These are phyloP conservation scores for Atherinosoma microstoma DNA, from an alignment of 2,797 vertebrate species.

Conservation along the genomic window DNA sequence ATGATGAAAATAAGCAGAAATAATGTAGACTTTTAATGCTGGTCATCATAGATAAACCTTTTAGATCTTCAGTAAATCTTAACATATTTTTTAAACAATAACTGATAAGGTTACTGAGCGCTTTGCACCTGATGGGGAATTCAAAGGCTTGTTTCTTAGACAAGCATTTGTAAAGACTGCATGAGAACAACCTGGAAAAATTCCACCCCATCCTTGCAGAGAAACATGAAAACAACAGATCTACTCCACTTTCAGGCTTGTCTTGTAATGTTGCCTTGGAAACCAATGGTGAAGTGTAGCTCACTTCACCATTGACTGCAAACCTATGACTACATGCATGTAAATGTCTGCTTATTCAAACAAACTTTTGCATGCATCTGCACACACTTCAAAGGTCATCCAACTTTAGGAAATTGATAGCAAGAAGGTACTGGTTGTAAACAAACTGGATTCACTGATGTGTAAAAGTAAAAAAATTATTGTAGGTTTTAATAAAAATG, in stretches of 20 bases:
- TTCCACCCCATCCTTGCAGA: conserved; percentile 13
- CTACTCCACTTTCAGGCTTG: conserved; percentile 71
- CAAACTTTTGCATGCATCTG: conserved; percentile 2
- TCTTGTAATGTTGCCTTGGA: conserved; percentile 82
- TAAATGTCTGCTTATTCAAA: conserved; percentile 7
- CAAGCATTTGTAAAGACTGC: neutral
- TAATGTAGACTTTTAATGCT: no score
- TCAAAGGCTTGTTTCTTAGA: neutral
- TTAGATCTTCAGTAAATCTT: neutral
- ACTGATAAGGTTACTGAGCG: neutral
- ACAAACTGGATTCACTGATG: neutral
- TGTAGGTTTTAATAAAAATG: neutral
- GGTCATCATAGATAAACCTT: no score
- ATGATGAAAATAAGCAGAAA: no score
- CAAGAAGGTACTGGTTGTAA: neutral
- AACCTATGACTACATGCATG: conserved; percentile 33
- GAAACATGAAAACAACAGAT: conserved; percentile 49
- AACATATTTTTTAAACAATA: neutral
- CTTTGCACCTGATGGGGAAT: neutral
- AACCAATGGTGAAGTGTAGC: conserved; percentile 77
- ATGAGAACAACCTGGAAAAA: neutral
- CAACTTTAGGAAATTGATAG: conserved; percentile 7
- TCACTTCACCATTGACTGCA: conserved; percentile 48
- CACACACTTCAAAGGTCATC: conserved; percentile 12
- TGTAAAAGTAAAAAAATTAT: neutral